A percentile compares a stretch with the other conserved stretches of the same genome.
Evolutionary conservation across 2,113 vertebrate species (phyloP).

Genomic region (Zeus faber): DNA sequence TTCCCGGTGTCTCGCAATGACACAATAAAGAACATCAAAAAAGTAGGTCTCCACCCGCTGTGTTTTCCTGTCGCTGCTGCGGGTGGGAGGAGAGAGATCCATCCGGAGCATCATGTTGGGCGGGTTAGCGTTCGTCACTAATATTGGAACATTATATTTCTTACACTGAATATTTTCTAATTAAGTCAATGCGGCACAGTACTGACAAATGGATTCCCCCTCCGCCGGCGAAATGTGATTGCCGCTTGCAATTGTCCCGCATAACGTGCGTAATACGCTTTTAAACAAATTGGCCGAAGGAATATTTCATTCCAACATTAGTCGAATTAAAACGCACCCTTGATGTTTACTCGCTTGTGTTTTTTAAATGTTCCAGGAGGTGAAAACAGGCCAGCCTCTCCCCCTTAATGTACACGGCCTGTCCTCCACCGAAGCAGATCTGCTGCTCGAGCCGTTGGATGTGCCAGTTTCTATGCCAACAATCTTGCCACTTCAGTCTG

Average conservation of each 20-base stretch:
- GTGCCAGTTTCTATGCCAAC: constrained; percentile 63
- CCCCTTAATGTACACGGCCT: constrained; percentile 25
- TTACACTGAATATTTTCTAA: too few species aligned
- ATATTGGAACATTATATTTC: too few species aligned
- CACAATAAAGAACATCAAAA: constrained; percentile 89
- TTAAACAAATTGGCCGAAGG: constrained; percentile 18
- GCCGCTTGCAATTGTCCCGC: background rate
- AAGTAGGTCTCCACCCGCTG: too few species aligned
- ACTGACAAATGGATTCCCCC: background rate
- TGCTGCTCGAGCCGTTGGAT: constrained; percentile 38
- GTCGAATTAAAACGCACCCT: constrained; percentile 30
- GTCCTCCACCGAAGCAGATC: constrained; percentile 39
- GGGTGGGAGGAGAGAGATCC: too few species aligned
- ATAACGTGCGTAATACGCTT: constrained; percentile 16
- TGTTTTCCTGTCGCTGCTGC: too few species aligned
- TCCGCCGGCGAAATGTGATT: background rate
- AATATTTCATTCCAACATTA: background rate
- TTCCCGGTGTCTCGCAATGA: constrained; percentile 86
- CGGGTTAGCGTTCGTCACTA: too few species aligned
- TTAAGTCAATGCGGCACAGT: background rate
- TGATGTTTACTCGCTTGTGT: constrained; percentile 11
- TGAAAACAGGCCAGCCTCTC: background rate
- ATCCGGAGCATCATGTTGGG: too few species aligned
- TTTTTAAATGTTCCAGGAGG: constrained; percentile 12
- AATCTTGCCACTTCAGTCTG: constrained; percentile 50